These are phyloP conservation scores for Eilema sororculum DNA, from an alignment of 2,888 invertebrate genomes.

Conservation along the genomic window DNA sequence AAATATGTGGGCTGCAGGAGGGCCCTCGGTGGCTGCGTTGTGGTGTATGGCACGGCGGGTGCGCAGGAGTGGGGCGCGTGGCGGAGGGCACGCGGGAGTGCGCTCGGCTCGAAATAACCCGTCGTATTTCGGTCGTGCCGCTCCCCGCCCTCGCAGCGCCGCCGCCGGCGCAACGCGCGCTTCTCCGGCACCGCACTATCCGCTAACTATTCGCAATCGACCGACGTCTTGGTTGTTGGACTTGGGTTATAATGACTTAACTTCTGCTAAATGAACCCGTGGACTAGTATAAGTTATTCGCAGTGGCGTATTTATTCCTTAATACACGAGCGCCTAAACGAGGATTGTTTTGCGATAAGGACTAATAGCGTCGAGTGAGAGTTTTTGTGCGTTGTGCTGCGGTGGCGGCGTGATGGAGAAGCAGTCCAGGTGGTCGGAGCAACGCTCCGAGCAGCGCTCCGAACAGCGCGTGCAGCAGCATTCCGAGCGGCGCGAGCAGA, in stretches of 20 bases:
- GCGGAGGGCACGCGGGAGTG: conserved; percentile 71
- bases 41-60: conserved; percentile 55
- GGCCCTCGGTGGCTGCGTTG: conserved; percentile 44
- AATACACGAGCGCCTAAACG: conserved; percentile 74
- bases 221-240: conserved; percentile 95
- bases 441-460: conserved; percentile 74
- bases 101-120: conserved; percentile 82
- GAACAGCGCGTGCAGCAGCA: conserved; percentile 85
- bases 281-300: conserved; percentile 84
- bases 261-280: conserved; percentile 90
- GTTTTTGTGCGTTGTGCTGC: conserved; percentile 83
- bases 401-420: conserved; percentile 90
- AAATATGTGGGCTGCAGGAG: conserved; percentile 52
- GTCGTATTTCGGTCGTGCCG: conserved; percentile 82
- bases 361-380: conserved; percentile 83
- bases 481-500: conserved; percentile 73
- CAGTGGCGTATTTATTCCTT: conserved; percentile 81
- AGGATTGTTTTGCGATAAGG: conserved; percentile 72
- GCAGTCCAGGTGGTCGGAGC: conserved; percentile 88
- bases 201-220: conserved; percentile 97
- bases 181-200: conserved; percentile 88
- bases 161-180: conserved; percentile 71
- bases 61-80: conserved; percentile 41
- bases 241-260: conserved; percentile 92
- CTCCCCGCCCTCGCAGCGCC: conserved; percentile 65